A percentile compares a stretch with the other conserved stretches of the same genome.
These are phyloP conservation scores for Geotrupes spiniger DNA, from an alignment of 2,888 invertebrate species.

Conservation along the genomic window DNA sequence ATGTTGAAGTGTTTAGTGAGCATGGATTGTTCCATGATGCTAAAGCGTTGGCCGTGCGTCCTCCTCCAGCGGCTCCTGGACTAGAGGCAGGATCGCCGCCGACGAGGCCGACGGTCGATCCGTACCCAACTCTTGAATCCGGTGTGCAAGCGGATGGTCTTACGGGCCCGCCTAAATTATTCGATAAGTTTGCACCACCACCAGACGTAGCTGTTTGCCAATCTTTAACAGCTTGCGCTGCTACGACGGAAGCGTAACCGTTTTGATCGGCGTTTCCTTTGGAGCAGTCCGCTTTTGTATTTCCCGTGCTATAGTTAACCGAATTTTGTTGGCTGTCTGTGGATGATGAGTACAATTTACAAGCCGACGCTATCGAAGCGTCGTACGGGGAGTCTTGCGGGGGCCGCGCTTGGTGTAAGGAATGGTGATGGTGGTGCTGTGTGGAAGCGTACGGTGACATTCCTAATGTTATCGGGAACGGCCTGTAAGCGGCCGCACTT, in stretches of 20 bases:
- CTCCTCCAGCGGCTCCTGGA: constrained; percentile 64
- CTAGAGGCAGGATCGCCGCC: constrained; percentile 71
- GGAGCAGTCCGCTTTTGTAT: constrained; percentile 74
- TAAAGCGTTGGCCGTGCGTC: constrained; percentile 55
- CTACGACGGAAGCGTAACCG: constrained; percentile 68
- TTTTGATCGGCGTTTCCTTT: constrained; percentile 61
- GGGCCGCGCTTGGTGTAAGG: constrained; percentile 68
- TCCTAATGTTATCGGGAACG: constrained; percentile 81
- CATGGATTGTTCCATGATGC: constrained; percentile 88
- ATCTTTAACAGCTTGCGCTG: constrained; percentile 62
- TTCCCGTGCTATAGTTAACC: constrained; percentile 54
- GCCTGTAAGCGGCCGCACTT: constrained; percentile 74
- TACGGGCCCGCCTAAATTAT: constrained; percentile 62
- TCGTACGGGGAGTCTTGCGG: constrained; percentile 92
- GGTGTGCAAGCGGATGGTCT: constrained; percentile 88
- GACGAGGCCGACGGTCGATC: constrained; percentile 68
- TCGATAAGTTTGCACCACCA: constrained; percentile 63
- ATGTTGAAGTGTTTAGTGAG: constrained; percentile 76
- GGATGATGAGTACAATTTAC: constrained; percentile 73
- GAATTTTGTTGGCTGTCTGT: constrained; percentile 60
- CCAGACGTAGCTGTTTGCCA: constrained; percentile 67
- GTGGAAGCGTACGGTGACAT: constrained; percentile 79
- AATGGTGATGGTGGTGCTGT: constrained; percentile 72
- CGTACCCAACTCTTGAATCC: constrained; percentile 77
- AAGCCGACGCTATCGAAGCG: constrained; percentile 81